Conservation (phyloP, 2,888 invertebrate species). For the Mimachlamys varia region DNA sequence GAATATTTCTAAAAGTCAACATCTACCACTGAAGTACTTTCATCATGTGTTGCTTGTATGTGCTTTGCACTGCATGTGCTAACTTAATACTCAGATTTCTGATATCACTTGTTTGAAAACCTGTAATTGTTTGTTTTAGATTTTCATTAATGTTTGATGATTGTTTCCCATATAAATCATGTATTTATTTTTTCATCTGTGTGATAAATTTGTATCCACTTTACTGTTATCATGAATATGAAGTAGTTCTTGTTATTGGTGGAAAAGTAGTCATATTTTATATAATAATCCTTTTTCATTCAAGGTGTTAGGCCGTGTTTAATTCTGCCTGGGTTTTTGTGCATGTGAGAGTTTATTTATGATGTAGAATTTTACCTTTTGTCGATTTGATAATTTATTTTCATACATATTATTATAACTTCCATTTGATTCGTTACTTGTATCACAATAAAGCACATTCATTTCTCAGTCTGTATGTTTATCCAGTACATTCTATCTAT, state of each 20-base stretch:
- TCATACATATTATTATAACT: background rate
- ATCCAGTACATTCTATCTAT: background rate
- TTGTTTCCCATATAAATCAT: slow-evolving; percentile 34
- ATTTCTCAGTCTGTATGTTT: background rate
- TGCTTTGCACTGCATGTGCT: background rate
- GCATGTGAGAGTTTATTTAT: slow-evolving; percentile 29
- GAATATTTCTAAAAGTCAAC: background rate
- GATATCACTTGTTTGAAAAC: background rate
- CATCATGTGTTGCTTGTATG: background rate
- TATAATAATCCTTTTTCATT: slow-evolving; percentile 11
- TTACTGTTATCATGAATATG: background rate
- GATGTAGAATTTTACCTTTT: background rate
- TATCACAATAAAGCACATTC: too few relatives aligned
- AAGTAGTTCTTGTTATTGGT: slow-evolving; percentile 1
- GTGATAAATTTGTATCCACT: slow-evolving; percentile 8
- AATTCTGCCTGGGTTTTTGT: slow-evolving; percentile 26
- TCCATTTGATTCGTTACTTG: slow-evolving; percentile 13
- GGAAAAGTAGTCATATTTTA: slow-evolving; percentile 20
- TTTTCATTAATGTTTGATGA: background rate
- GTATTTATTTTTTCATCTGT: slow-evolving; percentile 27
- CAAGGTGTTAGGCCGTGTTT: slow-evolving; percentile 26
- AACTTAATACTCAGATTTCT: background rate
- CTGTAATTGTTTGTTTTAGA: background rate
- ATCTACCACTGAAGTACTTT: background rate
- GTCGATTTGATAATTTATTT: background rate